Percentiles rank a stretch among this genome's conserved stretches.
Evolutionary conservation across 2,113 vertebrate genomes (phyloP).

Genomic region (Reinhardtius hippoglossoides): DNA sequence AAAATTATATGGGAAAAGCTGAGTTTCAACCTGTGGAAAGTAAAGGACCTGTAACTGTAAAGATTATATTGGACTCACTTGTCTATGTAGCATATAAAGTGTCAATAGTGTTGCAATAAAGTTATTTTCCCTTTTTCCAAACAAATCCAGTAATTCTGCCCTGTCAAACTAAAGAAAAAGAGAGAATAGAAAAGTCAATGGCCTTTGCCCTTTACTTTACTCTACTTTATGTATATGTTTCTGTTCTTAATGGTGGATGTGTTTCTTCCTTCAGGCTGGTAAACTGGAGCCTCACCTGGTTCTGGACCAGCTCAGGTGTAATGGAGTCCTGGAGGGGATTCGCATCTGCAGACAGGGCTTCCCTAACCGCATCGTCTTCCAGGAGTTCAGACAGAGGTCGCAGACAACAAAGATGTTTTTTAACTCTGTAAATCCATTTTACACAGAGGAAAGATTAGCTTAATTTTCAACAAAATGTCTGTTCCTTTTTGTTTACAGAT

Average conservation of each 20-base stretch:
- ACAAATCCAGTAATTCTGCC: too few species aligned
- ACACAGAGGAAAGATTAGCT: neutral
- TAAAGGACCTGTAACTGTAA: too few species aligned
- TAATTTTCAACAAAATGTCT: conserved; percentile 1
- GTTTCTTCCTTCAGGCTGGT: conserved; percentile 84
- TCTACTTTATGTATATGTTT: neutral
- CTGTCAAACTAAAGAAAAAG: too few species aligned
- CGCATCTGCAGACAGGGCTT: conserved; percentile 98
- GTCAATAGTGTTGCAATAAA: too few species aligned
- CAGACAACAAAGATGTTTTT: neutral
- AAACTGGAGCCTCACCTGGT: conserved; percentile 97
- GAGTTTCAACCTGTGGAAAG: neutral
- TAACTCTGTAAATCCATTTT: neutral
- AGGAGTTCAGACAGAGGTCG: conserved; percentile 98
- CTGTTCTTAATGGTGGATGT: neutral
- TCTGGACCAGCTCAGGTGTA: conserved; percentile 96
- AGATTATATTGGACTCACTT: too few species aligned
- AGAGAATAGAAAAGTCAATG: too few species aligned
- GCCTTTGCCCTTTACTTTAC: too few species aligned
- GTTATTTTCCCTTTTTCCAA: too few species aligned
- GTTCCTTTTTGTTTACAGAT: conserved; percentile 80
- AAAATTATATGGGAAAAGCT: neutral
- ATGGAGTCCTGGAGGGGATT: conserved; percentile 96
- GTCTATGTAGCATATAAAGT: too few species aligned
- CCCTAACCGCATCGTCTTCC: conserved; percentile 98